Evolutionary conservation across 2,113 vertebrate genomes (phyloP).

Genomic region (Menidia beryllina): DNA sequence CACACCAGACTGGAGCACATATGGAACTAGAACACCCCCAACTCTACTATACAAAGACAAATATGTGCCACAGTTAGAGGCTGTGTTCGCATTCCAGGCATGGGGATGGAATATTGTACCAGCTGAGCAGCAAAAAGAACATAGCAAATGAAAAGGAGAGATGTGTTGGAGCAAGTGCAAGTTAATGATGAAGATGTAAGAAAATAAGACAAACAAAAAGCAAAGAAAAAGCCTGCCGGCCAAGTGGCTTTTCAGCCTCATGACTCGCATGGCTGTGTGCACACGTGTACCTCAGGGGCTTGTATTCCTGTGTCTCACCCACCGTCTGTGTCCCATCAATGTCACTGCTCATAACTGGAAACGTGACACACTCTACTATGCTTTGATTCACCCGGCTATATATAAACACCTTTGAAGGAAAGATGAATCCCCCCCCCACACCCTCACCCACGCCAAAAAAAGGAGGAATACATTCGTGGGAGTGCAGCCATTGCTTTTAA

Average conservation of each 20-base stretch:
- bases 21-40: background rate
- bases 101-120: background rate
- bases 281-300: constrained; percentile 41
- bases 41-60: background rate
- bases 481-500: constrained; percentile 22
- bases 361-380: constrained; percentile 33
- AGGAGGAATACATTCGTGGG: constrained; percentile 7
- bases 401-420: constrained; percentile 59
- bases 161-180: background rate
- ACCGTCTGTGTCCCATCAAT: constrained; percentile 40
- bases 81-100: background rate
- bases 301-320: constrained; percentile 45
- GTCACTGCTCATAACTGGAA: constrained; percentile 34
- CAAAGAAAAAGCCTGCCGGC: constrained; percentile 32
- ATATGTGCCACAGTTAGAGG: background rate
- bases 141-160: background rate
- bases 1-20: background rate
- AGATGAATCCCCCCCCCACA: constrained; percentile 31
- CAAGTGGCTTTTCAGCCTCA: constrained; percentile 27
- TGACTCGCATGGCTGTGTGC: constrained; percentile 22
- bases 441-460: background rate
- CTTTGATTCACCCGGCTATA: constrained; percentile 54
- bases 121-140: background rate
- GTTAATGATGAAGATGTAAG: constrained; percentile 12
- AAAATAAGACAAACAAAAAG: constrained; percentile 34